Evolutionary conservation across 2,888 invertebrate genomes (phyloP).

Genomic region (Meiosimyza platycephala): DNA sequence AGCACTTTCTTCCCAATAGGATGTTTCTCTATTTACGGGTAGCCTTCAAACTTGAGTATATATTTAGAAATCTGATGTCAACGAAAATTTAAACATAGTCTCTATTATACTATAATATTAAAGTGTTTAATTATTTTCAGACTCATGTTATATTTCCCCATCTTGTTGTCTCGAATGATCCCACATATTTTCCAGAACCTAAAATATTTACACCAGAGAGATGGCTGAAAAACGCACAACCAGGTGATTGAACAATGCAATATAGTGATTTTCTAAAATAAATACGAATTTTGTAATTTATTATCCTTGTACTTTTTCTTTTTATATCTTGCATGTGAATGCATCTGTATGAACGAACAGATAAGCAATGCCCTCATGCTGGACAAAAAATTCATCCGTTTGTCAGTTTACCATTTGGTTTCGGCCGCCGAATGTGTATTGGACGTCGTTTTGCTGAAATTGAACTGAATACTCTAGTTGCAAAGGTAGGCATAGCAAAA

Average conservation of each 20-base stretch:
- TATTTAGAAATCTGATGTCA: too few species aligned
- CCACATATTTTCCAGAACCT: constrained; percentile 79
- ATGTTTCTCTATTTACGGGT: too few species aligned
- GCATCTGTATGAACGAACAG: constrained; percentile 20
- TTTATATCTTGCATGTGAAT: not conserved
- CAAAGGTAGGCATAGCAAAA: constrained; percentile 71
- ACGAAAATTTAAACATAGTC: too few species aligned
- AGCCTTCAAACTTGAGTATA: too few species aligned
- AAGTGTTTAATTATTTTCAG: constrained; percentile 66
- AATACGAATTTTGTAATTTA: constrained; percentile 9
- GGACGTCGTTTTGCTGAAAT: constrained; percentile 85
- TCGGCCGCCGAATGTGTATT: constrained; percentile 81
- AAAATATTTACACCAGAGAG: constrained; percentile 79
- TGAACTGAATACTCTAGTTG: constrained; percentile 78
- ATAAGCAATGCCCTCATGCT: constrained; percentile 60
- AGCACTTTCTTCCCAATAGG: too few species aligned
- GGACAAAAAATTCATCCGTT: constrained; percentile 78
- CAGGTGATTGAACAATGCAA: constrained; percentile 49
- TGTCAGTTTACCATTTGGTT: constrained; percentile 81
- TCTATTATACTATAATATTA: not conserved
- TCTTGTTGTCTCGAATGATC: constrained; percentile 79
- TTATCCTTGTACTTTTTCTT: not conserved
- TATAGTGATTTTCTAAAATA: constrained; percentile 5
- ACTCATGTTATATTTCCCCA: constrained; percentile 84
- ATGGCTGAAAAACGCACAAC: constrained; percentile 75